Evolutionary conservation across 1,140 invertebrate genomes (phyloP).

Genomic region (Pseudomyrmex dendroicus): DNA sequence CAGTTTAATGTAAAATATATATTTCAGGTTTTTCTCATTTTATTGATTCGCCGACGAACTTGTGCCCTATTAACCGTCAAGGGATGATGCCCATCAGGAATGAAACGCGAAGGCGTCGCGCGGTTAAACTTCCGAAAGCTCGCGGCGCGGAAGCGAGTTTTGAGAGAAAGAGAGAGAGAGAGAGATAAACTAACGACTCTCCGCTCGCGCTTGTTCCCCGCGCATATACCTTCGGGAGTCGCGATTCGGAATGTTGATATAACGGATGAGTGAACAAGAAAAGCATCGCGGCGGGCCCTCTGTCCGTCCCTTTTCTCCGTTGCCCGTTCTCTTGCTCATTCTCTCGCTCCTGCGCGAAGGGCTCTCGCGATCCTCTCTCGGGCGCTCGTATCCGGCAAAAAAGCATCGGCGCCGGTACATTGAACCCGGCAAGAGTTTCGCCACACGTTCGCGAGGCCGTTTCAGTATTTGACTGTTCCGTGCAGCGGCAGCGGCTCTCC

Average conservation of each 20-base stretch:
- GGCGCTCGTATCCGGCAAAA: constrained; percentile 56
- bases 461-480: constrained; percentile 76
- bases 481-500: constrained; percentile 41
- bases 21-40: neutral
- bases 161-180: neutral
- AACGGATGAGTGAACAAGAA: constrained; percentile 72
- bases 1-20: too few relatives aligned
- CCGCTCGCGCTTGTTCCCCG: constrained; percentile 10
- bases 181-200: constrained; percentile 8
- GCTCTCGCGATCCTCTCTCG: constrained; percentile 41
- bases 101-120: constrained; percentile 13
- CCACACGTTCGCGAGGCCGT: constrained; percentile 64
- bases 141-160: constrained; percentile 31
- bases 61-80: neutral
- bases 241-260: constrained; percentile 63
- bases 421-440: constrained; percentile 69
- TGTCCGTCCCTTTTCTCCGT: neutral
- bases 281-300: constrained; percentile 56
- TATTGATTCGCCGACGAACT: neutral
- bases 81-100: neutral
- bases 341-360: constrained; percentile 2
- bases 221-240: constrained; percentile 57
- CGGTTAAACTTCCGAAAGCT: constrained; percentile 43
- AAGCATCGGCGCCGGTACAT: constrained; percentile 62
- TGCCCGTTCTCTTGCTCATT: neutral